A percentile compares a stretch with the other conserved stretches of the same genome.
These are phyloP conservation scores for Oreotrochilus melanogaster DNA, from an alignment of 2,113 vertebrate species.

Conservation along the genomic window DNA sequence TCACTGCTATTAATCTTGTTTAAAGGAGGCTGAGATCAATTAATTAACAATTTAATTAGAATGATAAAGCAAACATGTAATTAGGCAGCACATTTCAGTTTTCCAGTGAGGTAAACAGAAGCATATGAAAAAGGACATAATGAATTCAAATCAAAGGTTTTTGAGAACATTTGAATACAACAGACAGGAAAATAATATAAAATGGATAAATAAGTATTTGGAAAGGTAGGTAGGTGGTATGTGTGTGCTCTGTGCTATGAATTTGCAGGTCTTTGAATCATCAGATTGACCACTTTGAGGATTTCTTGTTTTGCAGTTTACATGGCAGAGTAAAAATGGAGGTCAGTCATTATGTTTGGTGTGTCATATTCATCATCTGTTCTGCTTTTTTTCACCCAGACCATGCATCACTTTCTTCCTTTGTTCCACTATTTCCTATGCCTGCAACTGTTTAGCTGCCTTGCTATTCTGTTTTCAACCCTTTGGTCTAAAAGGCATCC, in stretches of 20 bases:
- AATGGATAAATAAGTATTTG: neutral
- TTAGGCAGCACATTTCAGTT: constrained; percentile 6
- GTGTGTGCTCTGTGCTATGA: neutral
- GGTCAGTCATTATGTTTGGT: neutral
- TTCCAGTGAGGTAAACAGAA: neutral
- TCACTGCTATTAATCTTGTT: neutral
- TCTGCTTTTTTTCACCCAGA: neutral
- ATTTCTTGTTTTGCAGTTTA: neutral
- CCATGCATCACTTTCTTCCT: neutral
- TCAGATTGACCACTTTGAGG: neutral
- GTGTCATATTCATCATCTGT: neutral
- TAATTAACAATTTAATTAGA: constrained; percentile 27
- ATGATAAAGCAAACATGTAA: constrained; percentile 12
- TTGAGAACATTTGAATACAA: neutral
- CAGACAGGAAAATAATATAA: neutral
- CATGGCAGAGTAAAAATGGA: neutral
- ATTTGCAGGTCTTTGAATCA: neutral
- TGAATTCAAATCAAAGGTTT: neutral
- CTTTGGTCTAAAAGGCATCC: neutral
- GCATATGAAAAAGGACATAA: neutral
- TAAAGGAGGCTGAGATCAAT: neutral
- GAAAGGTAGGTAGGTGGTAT: neutral
- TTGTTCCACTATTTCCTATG: neutral
- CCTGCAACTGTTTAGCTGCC: neutral
- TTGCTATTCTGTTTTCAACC: neutral